Evolutionary conservation across 2,113 vertebrate genomes (phyloP).

Genomic region (Xerus inauris): DNA sequence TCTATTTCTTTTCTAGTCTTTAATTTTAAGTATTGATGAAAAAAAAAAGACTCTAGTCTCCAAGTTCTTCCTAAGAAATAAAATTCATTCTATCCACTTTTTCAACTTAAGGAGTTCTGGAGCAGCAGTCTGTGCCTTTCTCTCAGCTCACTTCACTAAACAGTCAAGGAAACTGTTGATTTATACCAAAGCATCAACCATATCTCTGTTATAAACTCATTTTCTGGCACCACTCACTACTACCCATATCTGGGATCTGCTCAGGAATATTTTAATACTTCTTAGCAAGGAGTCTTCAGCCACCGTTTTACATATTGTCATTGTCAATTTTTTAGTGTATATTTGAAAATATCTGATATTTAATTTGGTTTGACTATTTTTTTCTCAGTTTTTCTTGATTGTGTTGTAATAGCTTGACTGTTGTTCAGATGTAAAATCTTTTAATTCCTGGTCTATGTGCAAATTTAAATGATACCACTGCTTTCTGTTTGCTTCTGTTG

Average conservation of each 20-base stretch:
- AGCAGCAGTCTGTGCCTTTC: background rate
- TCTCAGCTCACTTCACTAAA: background rate
- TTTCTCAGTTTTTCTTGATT: background rate
- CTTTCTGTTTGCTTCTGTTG: background rate
- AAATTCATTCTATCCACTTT: background rate
- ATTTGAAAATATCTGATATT: background rate
- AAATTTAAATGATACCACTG: background rate
- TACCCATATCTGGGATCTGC: background rate
- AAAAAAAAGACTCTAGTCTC: background rate
- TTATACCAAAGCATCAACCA: background rate
- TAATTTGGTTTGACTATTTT: background rate
- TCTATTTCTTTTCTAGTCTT: background rate
- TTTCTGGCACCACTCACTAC: background rate
- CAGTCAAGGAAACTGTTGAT: background rate
- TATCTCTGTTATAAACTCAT: background rate
- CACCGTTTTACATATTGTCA: background rate
- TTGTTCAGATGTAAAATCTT: background rate
- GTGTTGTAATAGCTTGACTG: background rate
- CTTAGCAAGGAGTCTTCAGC: background rate
- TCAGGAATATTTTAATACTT: background rate
- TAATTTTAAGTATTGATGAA: background rate
- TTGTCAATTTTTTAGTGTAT: background rate
- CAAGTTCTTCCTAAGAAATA: background rate
- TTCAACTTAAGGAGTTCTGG: background rate
- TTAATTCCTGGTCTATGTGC: background rate